Conservation (phyloP, 2,888 invertebrate species). For the Aleiodes testaceus region DNA sequence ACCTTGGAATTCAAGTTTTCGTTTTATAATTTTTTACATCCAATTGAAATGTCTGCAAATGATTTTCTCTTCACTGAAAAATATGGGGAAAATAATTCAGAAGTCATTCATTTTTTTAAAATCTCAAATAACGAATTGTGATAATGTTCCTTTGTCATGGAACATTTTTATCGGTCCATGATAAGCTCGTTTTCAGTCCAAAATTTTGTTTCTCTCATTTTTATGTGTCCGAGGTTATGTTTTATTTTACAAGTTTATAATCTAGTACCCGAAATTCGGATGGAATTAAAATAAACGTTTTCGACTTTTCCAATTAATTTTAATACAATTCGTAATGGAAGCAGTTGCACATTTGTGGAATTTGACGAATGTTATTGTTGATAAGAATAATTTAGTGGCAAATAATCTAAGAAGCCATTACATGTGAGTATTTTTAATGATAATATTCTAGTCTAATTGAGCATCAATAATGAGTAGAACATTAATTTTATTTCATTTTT, state of each 20-base stretch:
- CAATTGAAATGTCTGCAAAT: too few relatives aligned
- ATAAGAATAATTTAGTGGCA: conserved; percentile 48
- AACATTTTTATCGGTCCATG: background rate
- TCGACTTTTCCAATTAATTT: background rate
- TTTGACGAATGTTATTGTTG: conserved; percentile 55
- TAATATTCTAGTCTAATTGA: conserved; percentile 9
- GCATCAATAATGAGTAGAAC: background rate
- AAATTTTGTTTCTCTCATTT: too few relatives aligned
- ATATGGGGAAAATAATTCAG: too few relatives aligned
- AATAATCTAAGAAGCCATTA: conserved; percentile 56
- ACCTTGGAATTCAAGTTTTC: too few relatives aligned
- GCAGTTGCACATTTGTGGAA: conserved; percentile 61
- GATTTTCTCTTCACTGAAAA: too few relatives aligned
- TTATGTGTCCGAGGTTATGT: conserved; percentile 29
- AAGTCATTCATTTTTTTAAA: background rate
- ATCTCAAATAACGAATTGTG: background rate
- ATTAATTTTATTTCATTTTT: conserved; percentile 21
- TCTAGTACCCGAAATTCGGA: background rate
- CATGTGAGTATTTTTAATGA: conserved; percentile 52
- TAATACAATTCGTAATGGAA: conserved; percentile 50
- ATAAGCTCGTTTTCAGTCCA: too few relatives aligned
- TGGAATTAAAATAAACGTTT: background rate
- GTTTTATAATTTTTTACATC: too few relatives aligned
- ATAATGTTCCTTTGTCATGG: background rate
- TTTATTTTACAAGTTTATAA: conserved; percentile 29